A percentile compares a stretch with the other conserved stretches of the same genome.
These are phyloP conservation scores for Pseudachorutes palmiensis DNA, from an alignment of 1,140 invertebrate species.

Conservation along the genomic window DNA sequence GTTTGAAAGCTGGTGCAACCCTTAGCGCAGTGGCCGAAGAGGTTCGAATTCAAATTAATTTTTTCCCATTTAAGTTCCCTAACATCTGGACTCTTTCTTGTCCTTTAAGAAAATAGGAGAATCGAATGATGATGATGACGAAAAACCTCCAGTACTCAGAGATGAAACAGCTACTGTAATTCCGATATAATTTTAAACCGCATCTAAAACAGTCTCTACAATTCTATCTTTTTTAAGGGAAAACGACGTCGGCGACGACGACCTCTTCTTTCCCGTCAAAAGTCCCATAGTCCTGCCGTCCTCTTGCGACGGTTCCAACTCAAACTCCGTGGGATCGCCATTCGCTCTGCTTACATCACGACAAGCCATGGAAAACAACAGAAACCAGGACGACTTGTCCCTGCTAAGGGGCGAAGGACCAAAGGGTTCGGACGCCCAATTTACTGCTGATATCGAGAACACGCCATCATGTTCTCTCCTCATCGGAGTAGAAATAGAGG, in stretches of 20 bases:
- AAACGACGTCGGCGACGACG: conserved; percentile 55
- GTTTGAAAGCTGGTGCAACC: conserved; percentile 47
- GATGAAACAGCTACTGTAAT: conserved; percentile 10
- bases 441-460: conserved; percentile 32
- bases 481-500: conserved; percentile 25
- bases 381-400: conserved; percentile 16
- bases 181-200: background rate
- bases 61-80: background rate
- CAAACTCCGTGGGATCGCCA: conserved; percentile 35
- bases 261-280: conserved; percentile 67
- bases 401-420: conserved; percentile 32
- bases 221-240: conserved; percentile 8
- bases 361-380: conserved; percentile 25
- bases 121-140: conserved; percentile 12
- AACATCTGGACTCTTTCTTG: conserved; percentile 9
- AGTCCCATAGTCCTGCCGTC: conserved; percentile 59
- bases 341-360: conserved; percentile 29
- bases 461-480: conserved; percentile 23
- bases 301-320: conserved; percentile 34
- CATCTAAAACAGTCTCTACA: background rate
- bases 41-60: background rate
- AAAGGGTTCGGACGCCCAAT: conserved; percentile 37
- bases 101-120: conserved; percentile 6
- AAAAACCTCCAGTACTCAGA: conserved; percentile 2
- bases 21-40: conserved; percentile 2